These are phyloP conservation scores for Vidua chalybeata DNA, from an alignment of 2,113 vertebrate genomes.

Conservation along the genomic window DNA sequence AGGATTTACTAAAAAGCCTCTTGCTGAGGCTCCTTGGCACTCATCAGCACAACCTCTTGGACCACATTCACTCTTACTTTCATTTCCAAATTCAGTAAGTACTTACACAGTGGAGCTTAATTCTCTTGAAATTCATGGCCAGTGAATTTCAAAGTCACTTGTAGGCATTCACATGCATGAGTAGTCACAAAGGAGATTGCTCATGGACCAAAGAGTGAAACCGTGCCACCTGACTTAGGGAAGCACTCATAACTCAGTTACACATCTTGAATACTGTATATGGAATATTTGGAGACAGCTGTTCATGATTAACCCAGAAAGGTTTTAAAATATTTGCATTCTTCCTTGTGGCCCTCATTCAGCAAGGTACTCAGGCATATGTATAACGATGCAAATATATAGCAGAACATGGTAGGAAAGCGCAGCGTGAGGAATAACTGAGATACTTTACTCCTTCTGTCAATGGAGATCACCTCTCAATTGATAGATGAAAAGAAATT, in stretches of 20 bases:
- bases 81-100: conserved; percentile 2
- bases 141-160: neutral
- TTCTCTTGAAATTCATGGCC: neutral
- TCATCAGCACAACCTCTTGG: neutral
- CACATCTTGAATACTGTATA: conserved; percentile 10
- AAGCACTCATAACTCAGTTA: neutral
- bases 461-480: neutral
- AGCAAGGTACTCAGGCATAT: neutral
- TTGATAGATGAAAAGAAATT: neutral
- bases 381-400: conserved; percentile 34
- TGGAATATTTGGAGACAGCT: conserved; percentile 18
- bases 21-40: neutral
- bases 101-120: neutral
- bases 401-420: neutral
- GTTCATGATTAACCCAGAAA: conserved; percentile 39
- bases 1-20: neutral
- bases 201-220: neutral
- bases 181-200: neutral
- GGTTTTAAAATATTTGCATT: conserved; percentile 55
- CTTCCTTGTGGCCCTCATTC: conserved; percentile 18
- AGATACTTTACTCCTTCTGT: neutral
- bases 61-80: neutral
- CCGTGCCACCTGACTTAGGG: neutral
- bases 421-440: neutral
- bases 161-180: neutral